These are phyloP conservation scores for Papilio elwesi DNA, from an alignment of 2,888 invertebrate genomes.

Conservation along the genomic window DNA sequence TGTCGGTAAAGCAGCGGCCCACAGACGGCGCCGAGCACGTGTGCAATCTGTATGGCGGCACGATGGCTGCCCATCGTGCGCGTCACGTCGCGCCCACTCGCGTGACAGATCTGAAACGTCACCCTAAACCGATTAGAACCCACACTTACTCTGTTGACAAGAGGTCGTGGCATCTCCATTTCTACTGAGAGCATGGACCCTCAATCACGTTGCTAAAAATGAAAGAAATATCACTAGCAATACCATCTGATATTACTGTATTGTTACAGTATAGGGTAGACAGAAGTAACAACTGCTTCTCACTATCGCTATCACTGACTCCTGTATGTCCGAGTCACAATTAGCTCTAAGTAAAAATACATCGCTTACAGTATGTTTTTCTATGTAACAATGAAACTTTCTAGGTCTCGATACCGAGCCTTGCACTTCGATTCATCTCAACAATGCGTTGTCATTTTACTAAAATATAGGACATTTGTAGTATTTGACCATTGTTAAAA, in stretches of 20 bases:
- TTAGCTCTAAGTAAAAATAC: background rate
- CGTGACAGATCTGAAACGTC: constrained; percentile 74
- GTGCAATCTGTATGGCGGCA: constrained; percentile 77
- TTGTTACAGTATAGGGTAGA: no score
- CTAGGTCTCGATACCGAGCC: background rate
- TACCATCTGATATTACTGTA: no score
- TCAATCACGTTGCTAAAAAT: no score
- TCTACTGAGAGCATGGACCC: no score
- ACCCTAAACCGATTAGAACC: background rate
- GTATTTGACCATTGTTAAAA: background rate
- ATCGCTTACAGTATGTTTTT: background rate
- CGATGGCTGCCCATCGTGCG: constrained; percentile 86
- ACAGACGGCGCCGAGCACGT: constrained; percentile 86
- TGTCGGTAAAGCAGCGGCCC: constrained; percentile 89
- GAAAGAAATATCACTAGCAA: no score
- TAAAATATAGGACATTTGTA: constrained; percentile 29
- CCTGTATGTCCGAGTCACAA: no score
- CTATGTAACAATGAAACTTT: background rate
- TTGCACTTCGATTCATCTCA: background rate
- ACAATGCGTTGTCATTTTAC: constrained; percentile 29
- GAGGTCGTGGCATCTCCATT: no score
- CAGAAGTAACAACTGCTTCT: no score
- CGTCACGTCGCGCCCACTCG: constrained; percentile 75
- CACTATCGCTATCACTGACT: no score
- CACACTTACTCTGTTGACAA: background rate